Evolutionary conservation across 2,113 vertebrate species (phyloP), one percentile per base, ranked within the genome.

Genomic region (Hippocampus zosterae): DNA sequence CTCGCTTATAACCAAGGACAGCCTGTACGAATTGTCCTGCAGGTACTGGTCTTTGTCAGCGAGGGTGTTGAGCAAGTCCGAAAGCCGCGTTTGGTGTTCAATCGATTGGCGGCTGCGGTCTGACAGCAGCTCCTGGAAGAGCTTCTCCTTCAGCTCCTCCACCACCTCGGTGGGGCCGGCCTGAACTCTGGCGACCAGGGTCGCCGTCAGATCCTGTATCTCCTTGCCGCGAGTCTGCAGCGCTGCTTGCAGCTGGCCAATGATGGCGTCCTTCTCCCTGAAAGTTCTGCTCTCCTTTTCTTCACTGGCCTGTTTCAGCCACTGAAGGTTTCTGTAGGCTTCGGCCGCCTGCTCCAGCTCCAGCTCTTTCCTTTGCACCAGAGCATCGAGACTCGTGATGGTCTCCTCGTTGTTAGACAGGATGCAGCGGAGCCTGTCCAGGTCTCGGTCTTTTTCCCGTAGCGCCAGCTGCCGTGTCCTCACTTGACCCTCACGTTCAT

Each of bases 361-460:
- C 87, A 97, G 84, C 59, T 94, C 92, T 87, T 94, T 98, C 57
- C 92, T 89, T 70, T 93, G 94, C 87, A 96, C 83, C 67, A 97
- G 87, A 62, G 89, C 90, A 50, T 97, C 95, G 91, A 98, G 85
- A 83, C 94, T 96, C 0, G 94, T 95, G 76, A 99, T 95, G 56
- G 95, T 98, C 72, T 94, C 94, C 78, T 98, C 94, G 0, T 94
- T 99, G 82, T 90, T 91, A 52, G 93, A 94, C 8, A 98, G 90
- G 79, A 98, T 89, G 10, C 72, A 84, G 15, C 88, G 93, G 50
- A 98, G 88, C 42, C 93, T 91, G 84, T 98, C 95, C 83, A 97
- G 65, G 89, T 99, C 96, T 3, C 86, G 80, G 25, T 96, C 93
- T 67, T 86, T 93, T 76, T 97, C 96, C 61, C 95, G 88, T 48